A percentile compares a stretch with the other conserved stretches of the same genome.
Conservation (phyloP, 1,140 invertebrate species). For the Drosophila repletoides region DNA sequence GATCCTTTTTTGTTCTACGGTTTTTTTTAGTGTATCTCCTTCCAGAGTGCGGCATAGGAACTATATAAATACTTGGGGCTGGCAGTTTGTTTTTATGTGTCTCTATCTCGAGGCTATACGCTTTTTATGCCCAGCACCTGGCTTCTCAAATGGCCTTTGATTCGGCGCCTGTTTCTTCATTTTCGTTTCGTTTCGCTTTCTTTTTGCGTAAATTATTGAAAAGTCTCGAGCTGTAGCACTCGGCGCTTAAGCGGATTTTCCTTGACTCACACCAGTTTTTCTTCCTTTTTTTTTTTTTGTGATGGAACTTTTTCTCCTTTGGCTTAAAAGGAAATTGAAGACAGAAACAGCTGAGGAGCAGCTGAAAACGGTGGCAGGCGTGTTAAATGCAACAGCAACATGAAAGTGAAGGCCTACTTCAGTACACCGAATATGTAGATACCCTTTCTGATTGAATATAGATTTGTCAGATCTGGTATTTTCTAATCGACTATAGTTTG, state of each 20-base stretch:
- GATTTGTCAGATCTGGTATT: no score
- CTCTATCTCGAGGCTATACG: conserved; percentile 34
- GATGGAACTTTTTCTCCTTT: conserved; percentile 2
- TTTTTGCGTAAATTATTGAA: conserved; percentile 68
- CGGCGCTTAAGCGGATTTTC: conserved; percentile 63
- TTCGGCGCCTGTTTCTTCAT: conserved; percentile 35
- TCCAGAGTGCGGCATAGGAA: neutral
- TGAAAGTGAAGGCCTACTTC: no score
- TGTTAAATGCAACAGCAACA: conserved; percentile 48
- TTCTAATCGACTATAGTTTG: no score
- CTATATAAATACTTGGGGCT: conserved; percentile 24
- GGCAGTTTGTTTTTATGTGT: conserved; percentile 54
- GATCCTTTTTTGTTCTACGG: no score
- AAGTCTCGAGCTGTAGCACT: conserved; percentile 56
- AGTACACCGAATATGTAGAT: no score
- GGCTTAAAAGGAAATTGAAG: conserved; percentile 44
- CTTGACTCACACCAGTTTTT: conserved; percentile 1
- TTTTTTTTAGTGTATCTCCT: no score
- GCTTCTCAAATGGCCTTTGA: conserved; percentile 49
- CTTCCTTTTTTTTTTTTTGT: neutral
- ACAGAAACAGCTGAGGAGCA: neutral
- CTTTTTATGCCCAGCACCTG: conserved; percentile 44
- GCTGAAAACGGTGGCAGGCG: conserved; percentile 15
- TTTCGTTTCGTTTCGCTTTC: conserved; percentile 7
- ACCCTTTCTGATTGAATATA: no score